Conservation (phyloP, 2,888 invertebrate species). For the Fragum sueziense region DNA sequence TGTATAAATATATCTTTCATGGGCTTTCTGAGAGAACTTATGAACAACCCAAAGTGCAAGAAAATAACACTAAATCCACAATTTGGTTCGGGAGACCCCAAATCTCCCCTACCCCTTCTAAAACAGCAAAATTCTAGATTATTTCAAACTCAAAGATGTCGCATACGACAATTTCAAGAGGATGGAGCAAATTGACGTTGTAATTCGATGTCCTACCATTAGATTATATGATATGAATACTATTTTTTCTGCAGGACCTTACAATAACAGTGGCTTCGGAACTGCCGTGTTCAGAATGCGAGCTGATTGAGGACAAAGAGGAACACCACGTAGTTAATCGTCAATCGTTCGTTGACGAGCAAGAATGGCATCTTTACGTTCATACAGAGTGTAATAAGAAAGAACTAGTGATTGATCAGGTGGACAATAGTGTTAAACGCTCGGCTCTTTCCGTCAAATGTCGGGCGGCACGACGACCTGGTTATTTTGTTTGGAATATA, state of each 20-base stretch:
- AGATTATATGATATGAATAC: too few relatives aligned
- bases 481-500: conserved; percentile 82
- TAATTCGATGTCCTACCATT: too few relatives aligned
- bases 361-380: conserved; percentile 80
- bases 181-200: too few relatives aligned
- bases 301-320: conserved; percentile 75
- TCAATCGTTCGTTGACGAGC: conserved; percentile 80
- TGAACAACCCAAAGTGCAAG: too few relatives aligned
- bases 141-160: too few relatives aligned
- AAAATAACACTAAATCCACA: too few relatives aligned
- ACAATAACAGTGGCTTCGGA: conserved; percentile 79
- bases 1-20: too few relatives aligned
- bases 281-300: conserved; percentile 74
- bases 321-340: conserved; percentile 78
- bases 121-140: too few relatives aligned
- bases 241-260: conserved; percentile 78
- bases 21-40: too few relatives aligned
- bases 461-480: conserved; percentile 80
- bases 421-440: conserved; percentile 78
- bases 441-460: conserved; percentile 80
- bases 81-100: too few relatives aligned
- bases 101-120: too few relatives aligned
- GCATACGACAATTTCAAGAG: too few relatives aligned
- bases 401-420: conserved; percentile 79
- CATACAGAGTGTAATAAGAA: conserved; percentile 78